A percentile compares a stretch with the other conserved stretches of the same genome.
phyloP scores from a whole-genome alignment of 2,797 vertebrate species.

The Lycodopsis pacificus region DNA sequence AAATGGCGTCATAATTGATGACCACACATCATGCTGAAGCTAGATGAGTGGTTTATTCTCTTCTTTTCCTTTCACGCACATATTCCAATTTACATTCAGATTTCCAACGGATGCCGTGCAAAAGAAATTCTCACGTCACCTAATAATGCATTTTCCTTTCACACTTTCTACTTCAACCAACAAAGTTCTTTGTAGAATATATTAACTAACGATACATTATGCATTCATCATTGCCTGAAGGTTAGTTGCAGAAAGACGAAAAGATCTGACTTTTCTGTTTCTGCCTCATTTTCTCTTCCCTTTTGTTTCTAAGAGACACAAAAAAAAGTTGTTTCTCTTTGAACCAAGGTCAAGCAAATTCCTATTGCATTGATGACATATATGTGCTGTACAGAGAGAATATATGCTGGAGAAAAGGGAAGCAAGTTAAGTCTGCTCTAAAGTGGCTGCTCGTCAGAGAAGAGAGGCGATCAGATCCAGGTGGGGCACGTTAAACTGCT shows the following conservation, averaged over 20 bases:
- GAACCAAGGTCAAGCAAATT: constrained; percentile 51
- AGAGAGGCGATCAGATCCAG: background rate
- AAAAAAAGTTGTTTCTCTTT: constrained; percentile 19
- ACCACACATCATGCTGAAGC: background rate
- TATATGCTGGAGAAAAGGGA: background rate
- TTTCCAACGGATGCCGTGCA: background rate
- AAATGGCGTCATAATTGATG: constrained; percentile 40
- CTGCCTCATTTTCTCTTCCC: constrained; percentile 30
- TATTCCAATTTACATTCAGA: background rate
- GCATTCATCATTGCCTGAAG: constrained; percentile 52
- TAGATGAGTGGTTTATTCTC: background rate
- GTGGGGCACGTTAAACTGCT: background rate
- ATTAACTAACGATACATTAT: constrained; percentile 53
- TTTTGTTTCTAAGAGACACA: constrained; percentile 21
- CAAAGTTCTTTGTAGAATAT: constrained; percentile 36
- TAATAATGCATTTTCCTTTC: constrained; percentile 14
- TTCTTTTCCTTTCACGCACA: background rate
- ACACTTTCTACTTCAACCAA: background rate
- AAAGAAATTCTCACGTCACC: background rate
- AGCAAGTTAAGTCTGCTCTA: constrained; percentile 20
- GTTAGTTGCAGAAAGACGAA: constrained; percentile 36
- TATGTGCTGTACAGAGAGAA: constrained; percentile 3
- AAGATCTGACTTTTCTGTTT: constrained; percentile 23
- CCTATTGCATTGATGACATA: constrained; percentile 35
- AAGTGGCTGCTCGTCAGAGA: constrained; percentile 11